phyloP scores from a whole-genome alignment of 2,888 invertebrate genomes.

The Plagodis pulveraria region DNA sequence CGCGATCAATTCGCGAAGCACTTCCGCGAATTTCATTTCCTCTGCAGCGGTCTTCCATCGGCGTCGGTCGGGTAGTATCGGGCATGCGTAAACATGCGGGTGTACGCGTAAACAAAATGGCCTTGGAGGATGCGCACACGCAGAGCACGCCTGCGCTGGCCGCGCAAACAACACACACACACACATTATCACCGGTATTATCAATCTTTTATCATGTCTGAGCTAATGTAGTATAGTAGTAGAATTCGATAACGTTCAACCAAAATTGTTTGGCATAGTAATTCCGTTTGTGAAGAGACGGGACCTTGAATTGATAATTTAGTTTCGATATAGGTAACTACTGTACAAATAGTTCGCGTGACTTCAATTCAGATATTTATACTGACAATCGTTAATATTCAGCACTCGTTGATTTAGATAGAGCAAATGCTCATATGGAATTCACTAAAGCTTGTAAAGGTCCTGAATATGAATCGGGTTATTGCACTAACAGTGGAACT shows the following conservation, averaged over 20 bases:
- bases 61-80: constrained; percentile 58
- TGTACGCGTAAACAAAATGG: constrained; percentile 77
- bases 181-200: constrained; percentile 60
- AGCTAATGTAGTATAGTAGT: constrained; percentile 43
- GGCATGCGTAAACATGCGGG: constrained; percentile 69
- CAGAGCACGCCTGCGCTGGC: constrained; percentile 49
- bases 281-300: constrained; percentile 29
- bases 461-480: no score
- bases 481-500: no score
- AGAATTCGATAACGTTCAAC: constrained; percentile 43
- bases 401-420: constrained; percentile 5
- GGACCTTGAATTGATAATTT: constrained; percentile 48
- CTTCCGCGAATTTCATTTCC: constrained; percentile 39
- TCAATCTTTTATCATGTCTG: constrained; percentile 63
- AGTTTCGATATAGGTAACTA: constrained; percentile 5
- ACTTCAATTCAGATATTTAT: constrained; percentile 3
- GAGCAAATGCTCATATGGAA: constrained; percentile 1
- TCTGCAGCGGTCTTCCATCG: constrained; percentile 45
- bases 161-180: constrained; percentile 61
- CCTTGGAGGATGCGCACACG: constrained; percentile 74
- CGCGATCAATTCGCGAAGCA: constrained; percentile 57
- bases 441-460: not conserved
- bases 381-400: constrained; percentile 12
- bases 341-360: constrained; percentile 10
- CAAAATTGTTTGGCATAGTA: constrained; percentile 31